Percentiles rank a stretch among this genome's conserved stretches.
These are phyloP conservation scores for Moxostoma hubbsi DNA, from an alignment of 2,797 vertebrate genomes.

Conservation along the genomic window DNA sequence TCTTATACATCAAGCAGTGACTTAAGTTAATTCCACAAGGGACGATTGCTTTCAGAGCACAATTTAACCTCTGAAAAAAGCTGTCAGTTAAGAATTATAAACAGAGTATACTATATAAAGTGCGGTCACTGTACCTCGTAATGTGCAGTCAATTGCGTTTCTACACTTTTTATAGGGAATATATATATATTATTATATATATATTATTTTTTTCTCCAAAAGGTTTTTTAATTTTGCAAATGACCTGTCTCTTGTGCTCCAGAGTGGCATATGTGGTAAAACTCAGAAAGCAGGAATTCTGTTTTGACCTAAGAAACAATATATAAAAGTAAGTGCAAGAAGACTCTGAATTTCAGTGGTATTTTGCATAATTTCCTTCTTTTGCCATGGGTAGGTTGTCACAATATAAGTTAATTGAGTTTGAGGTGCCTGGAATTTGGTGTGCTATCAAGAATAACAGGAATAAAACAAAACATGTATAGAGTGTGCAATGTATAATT, in stretches of 20 bases:
- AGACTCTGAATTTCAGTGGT: slow-evolving; percentile 26
- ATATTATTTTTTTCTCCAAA: slow-evolving; percentile 38
- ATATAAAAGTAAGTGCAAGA: slow-evolving; percentile 34
- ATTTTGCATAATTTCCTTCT: slow-evolving; percentile 49
- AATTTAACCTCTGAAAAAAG: slow-evolving; percentile 51
- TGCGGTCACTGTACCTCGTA: slow-evolving; percentile 54
- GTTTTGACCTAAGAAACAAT: slow-evolving; percentile 39
- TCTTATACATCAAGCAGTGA: slow-evolving; percentile 10
- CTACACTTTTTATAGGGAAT: slow-evolving; percentile 55
- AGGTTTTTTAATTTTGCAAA: slow-evolving; percentile 35
- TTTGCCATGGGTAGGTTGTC: not conserved
- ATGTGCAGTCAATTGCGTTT: slow-evolving; percentile 46
- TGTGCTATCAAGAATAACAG: slow-evolving; percentile 26
- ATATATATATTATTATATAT: not conserved
- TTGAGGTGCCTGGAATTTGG: slow-evolving; percentile 46
- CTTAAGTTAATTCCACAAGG: slow-evolving; percentile 42
- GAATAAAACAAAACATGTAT: not conserved
- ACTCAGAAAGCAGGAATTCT: slow-evolving; percentile 53
- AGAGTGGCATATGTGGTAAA: slow-evolving; percentile 51
- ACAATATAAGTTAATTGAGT: slow-evolving; percentile 36
- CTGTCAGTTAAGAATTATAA: slow-evolving; percentile 54
- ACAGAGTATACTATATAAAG: slow-evolving; percentile 65
- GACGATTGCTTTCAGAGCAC: slow-evolving; percentile 62
- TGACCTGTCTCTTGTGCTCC: slow-evolving; percentile 38
- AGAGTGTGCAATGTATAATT: not conserved